Conservation (phyloP, 2,888 invertebrate species). For the Pasiphila rectangulata region DNA sequence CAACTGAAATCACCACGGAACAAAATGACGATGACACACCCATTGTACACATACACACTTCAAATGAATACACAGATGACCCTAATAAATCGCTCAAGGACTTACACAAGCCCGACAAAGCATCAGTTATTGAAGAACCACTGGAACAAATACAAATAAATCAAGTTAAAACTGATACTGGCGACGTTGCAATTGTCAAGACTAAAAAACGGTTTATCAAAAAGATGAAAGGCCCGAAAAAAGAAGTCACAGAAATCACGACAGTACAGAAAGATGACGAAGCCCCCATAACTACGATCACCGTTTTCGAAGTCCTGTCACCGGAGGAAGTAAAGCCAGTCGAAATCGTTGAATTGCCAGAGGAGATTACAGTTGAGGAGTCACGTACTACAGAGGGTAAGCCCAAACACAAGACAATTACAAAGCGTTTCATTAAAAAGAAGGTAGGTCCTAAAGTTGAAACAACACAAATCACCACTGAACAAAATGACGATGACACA, state of each 20-base stretch:
- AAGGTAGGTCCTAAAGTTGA: conserved; percentile 9
- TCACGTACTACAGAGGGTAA: conserved; percentile 1
- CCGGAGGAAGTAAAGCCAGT: conserved; percentile 32
- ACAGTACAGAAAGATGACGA: conserved; percentile 32
- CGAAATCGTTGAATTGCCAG: conserved; percentile 34
- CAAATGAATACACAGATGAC: conserved; percentile 43
- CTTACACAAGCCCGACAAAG: conserved; percentile 22
- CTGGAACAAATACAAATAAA: conserved; percentile 42
- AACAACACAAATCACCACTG: conserved; percentile 2
- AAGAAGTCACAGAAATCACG: conserved; percentile 31
- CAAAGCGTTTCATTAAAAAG: conserved; percentile 2
- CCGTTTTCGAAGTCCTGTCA: conserved; percentile 52
- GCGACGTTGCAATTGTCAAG: conserved; percentile 44
- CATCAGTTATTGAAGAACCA: conserved; percentile 40
- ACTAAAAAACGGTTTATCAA: conserved; percentile 27
- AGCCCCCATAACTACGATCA: conserved; percentile 31
- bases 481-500: conserved; percentile 4
- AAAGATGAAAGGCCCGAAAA: conserved; percentile 22
- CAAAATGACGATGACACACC: conserved; percentile 54
- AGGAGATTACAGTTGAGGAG: conserved; percentile 25
- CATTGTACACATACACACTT: conserved; percentile 23
- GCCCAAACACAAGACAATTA: conserved; percentile 1
- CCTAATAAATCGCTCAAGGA: conserved; percentile 28
- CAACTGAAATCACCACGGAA: conserved; percentile 46
- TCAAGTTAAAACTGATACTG: conserved; percentile 35